A percentile compares a stretch with the other conserved stretches of the same genome.
Evolutionary conservation across 2,797 vertebrate species (phyloP).

Genomic region (Protonibea diacanthus): DNA sequence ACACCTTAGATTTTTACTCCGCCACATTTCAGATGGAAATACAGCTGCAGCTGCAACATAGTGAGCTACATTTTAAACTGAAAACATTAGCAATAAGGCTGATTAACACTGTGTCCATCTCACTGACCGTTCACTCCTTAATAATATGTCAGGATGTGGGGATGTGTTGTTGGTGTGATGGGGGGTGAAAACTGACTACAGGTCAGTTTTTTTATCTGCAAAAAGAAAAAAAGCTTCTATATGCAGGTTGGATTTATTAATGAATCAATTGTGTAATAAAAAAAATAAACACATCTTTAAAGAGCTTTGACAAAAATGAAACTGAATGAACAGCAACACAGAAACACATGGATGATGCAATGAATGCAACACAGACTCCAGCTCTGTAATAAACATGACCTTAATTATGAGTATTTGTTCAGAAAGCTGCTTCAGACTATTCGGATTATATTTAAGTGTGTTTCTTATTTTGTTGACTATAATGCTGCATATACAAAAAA

Average conservation of each 20-base stretch:
- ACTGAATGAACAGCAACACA: not conserved
- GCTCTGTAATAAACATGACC: not conserved
- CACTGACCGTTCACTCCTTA: not conserved
- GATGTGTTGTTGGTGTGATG: not conserved
- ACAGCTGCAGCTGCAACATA: not conserved
- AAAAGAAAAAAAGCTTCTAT: not conserved
- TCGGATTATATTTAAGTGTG: not conserved
- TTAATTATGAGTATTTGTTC: not conserved
- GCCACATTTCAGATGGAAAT: not conserved
- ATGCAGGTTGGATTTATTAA: not conserved
- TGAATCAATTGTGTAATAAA: not conserved
- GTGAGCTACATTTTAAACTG: not conserved
- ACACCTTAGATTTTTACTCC: not conserved
- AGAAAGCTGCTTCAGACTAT: not conserved
- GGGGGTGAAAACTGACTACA: not conserved
- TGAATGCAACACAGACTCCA: not conserved
- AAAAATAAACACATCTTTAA: not conserved
- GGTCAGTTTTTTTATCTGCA: not conserved
- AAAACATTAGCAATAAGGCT: not conserved
- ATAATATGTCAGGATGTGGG: not conserved
- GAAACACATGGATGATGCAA: conserved; percentile 33
- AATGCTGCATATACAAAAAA: no score
- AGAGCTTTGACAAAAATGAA: conserved; percentile 5
- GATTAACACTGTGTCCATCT: no score
- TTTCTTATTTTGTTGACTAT: no score